Percentiles rank a stretch among this genome's conserved stretches.
These are phyloP conservation scores for Falco naumanni DNA, from an alignment of 2,797 vertebrate species.

Conservation along the genomic window DNA sequence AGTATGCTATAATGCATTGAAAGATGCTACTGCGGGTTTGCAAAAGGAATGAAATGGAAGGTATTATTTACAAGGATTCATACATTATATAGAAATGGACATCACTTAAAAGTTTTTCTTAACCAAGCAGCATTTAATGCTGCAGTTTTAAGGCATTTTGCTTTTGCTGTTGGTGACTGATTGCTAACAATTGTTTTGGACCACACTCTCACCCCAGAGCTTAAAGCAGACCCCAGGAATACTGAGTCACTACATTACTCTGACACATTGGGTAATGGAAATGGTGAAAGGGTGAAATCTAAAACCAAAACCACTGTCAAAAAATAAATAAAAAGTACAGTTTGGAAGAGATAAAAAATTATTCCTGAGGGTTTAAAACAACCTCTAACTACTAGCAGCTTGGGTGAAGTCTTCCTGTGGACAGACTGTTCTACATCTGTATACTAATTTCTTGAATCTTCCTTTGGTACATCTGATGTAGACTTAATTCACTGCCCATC, in stretches of 20 bases:
- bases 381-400: not conserved
- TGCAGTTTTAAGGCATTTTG: not conserved
- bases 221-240: not conserved
- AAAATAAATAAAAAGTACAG: not conserved
- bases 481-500: not conserved
- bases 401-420: not conserved
- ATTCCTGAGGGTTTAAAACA: not conserved
- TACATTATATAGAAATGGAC: not conserved
- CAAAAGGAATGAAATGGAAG: not conserved
- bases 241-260: constrained; percentile 7
- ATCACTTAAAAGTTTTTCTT: not conserved
- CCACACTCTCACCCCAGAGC: not conserved
- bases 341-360: not conserved
- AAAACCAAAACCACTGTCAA: not conserved
- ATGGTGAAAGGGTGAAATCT: not conserved
- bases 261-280: not conserved
- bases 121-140: not conserved
- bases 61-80: not conserved
- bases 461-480: not conserved
- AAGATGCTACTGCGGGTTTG: not conserved
- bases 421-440: not conserved
- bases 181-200: not conserved
- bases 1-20: not conserved
- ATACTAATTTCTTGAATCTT: not conserved
- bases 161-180: not conserved